Conservation (phyloP, 2,113 vertebrate genomes). For the Aegotheles bennettii region DNA sequence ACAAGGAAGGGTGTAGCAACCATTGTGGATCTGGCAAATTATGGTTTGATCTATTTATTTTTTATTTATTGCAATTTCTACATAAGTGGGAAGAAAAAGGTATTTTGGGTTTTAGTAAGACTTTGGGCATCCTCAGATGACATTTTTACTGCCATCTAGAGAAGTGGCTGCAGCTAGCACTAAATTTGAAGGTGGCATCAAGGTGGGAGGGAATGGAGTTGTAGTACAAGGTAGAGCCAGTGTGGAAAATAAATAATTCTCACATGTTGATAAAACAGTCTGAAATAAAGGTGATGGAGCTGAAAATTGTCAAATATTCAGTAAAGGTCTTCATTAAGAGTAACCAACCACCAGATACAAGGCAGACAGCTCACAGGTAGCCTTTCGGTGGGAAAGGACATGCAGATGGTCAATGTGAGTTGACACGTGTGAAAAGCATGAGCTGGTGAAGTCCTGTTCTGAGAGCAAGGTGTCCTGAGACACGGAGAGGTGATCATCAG, state of each 20-base stretch:
- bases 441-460: neutral
- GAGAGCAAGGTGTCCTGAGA: neutral
- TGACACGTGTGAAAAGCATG: neutral
- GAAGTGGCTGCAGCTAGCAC: neutral
- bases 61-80: neutral
- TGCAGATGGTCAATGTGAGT: neutral
- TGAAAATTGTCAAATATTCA: neutral
- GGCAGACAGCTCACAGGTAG: neutral
- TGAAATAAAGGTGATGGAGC: neutral
- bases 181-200: neutral
- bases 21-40: rapidly evolving
- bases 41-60: rapidly evolving
- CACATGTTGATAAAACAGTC: neutral
- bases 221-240: neutral
- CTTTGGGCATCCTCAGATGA: neutral
- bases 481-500: rapidly evolving
- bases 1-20: neutral
- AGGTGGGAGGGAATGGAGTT: neutral
- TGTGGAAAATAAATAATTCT: neutral
- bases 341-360: neutral
- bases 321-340: neutral
- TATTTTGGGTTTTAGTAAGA: neutral
- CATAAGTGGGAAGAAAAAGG: neutral
- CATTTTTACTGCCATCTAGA: neutral
- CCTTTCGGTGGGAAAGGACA: neutral